Conservation (phyloP, 2,888 invertebrate species). For the Pilophorus perplexus region DNA sequence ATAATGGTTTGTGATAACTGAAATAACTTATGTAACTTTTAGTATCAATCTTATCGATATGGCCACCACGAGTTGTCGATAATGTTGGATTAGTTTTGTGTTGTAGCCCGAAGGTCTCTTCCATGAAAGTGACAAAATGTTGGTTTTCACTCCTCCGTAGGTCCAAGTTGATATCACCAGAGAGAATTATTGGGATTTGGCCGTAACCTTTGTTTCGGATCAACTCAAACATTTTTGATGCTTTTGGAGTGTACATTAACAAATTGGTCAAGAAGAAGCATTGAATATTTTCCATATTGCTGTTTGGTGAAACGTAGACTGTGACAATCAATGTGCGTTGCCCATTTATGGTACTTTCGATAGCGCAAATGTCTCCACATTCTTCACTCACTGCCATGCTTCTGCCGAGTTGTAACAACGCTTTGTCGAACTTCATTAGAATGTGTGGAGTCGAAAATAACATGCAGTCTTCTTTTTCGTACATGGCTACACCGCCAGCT, state of each 20-base stretch:
- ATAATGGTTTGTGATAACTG: slow-evolving; percentile 13
- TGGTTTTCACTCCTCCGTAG: background rate
- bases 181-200: background rate
- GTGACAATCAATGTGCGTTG: background rate
- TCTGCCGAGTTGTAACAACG: too few relatives aligned
- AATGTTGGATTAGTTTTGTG: background rate
- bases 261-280: slow-evolving; percentile 3
- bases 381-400: too few relatives aligned
- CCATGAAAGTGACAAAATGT: background rate
- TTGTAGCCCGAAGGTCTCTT: slow-evolving; percentile 4
- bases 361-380: too few relatives aligned
- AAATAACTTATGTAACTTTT: slow-evolving; percentile 6
- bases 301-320: slow-evolving; percentile 16
- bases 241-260: slow-evolving; percentile 5
- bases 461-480: too few relatives aligned
- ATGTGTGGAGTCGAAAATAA: too few relatives aligned
- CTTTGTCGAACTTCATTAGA: too few relatives aligned
- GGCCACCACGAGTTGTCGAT: slow-evolving; percentile 10
- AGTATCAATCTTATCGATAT: slow-evolving; percentile 6
- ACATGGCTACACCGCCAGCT: too few relatives aligned
- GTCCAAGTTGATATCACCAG: background rate
- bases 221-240: background rate
- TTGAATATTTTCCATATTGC: background rate
- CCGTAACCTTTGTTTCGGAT: background rate
- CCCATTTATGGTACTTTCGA: too few relatives aligned